phyloP scores from a whole-genome alignment of 2,888 invertebrate species.

The Phlogophora meticulosa region DNA sequence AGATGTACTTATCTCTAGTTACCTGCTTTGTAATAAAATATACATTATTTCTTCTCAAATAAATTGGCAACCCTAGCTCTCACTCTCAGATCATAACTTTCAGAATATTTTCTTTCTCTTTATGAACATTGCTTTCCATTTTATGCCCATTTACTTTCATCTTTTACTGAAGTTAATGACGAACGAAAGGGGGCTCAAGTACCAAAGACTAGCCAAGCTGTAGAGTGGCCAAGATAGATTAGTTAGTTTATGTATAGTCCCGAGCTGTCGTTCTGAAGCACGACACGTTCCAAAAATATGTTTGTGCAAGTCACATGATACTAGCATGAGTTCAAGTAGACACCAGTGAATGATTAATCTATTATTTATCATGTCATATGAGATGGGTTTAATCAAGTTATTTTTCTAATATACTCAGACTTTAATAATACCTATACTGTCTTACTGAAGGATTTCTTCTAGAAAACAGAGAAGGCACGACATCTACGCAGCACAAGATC shows the following conservation, averaged over 20 bases:
- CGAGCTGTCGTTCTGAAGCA: background rate
- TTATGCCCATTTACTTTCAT: conserved; percentile 3
- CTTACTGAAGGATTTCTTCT: too few relatives aligned
- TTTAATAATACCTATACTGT: too few relatives aligned
- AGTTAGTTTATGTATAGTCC: conserved; percentile 30
- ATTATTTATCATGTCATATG: background rate
- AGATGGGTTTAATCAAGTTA: background rate
- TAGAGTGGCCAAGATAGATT: conserved; percentile 20
- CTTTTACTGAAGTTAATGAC: conserved; percentile 25
- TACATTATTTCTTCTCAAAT: too few relatives aligned
- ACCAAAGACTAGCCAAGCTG: background rate
- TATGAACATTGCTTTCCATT: background rate
- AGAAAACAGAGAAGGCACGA: too few relatives aligned
- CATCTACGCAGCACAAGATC: too few relatives aligned
- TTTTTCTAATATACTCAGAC: too few relatives aligned
- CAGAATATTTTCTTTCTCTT: background rate
- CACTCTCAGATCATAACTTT: conserved; percentile 9
- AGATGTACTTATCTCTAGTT: too few relatives aligned
- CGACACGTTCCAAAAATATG: conserved; percentile 24
- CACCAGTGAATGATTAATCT: background rate
- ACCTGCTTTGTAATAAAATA: too few relatives aligned
- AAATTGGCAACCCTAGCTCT: background rate
- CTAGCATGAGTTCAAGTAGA: background rate
- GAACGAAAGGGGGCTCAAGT: conserved; percentile 10
- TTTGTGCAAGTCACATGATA: conserved; percentile 25